Evolutionary conservation across 2,113 vertebrate species (phyloP), one percentile per base, ranked within the genome.

Genomic region (Cyprinus carpio): DNA sequence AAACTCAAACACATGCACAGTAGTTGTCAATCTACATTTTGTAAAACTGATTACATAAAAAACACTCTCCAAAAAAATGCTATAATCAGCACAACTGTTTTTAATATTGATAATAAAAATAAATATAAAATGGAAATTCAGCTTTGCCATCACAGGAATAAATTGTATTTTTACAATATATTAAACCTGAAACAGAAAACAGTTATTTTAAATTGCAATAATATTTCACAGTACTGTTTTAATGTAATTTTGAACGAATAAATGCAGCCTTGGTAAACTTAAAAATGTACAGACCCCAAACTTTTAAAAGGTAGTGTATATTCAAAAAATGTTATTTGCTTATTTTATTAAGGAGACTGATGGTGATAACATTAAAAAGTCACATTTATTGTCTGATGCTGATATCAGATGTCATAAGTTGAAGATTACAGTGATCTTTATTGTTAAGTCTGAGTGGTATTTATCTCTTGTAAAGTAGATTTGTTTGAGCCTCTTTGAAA

Each of bases 401-500:
- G 11, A 37, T 71, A 10, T 69, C 15, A 69, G 15, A 15, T 67
- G 31, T 67, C 29, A 67, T 67, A 34, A 31, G 27, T 20, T 69
- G 18, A 69, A 69, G 64, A 65, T 65, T 31, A 29, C 25, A 29
- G 27, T 29, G 1, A 29, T 5, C 34, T 69, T 69, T 69, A 69
- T 9, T 69, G 29, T 1, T 4, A 34, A 20, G 65, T 20, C 65
- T 69, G 49, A 15, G 12, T 13, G 12, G 72, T 9, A 49, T n/a
- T 75, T 51, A 27, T 75, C 40, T 75, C 43, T 49, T 77, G 49
- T 40, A 64, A 18, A 46, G 78, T 46, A 29, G n/a, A 81, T 64
- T 64, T 1, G n/a, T 31, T 71, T 56, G 64, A 56, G 81, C 18
- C 8, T 79, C 54, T 37, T 60, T 60, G 27, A 87, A 69, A 82